A percentile compares a stretch with the other conserved stretches of the same genome.
phyloP scores from a whole-genome alignment of 2,888 invertebrate genomes.

The Dynastes tityus region DNA sequence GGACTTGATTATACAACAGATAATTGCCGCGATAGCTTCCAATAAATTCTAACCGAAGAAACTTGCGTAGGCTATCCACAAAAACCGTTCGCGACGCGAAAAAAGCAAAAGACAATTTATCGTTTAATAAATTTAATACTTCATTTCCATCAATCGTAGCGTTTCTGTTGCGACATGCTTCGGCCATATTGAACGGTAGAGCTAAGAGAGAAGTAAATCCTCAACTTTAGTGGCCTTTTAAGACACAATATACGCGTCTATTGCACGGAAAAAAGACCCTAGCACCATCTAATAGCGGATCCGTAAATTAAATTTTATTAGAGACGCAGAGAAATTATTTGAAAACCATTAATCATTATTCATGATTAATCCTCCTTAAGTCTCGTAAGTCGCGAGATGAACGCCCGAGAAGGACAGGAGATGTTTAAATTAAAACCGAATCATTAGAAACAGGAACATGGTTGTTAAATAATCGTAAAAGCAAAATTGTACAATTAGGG shows the following conservation, averaged over 20 bases:
- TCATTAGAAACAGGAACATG: conserved; percentile 12
- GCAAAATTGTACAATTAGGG: conserved; percentile 7
- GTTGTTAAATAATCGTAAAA: conserved; percentile 13
- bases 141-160: conserved; percentile 8
- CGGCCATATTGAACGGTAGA: not conserved
- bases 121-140: conserved; percentile 22
- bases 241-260: too few relatives aligned
- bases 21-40: not conserved
- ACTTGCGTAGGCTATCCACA: conserved; percentile 9
- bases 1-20: not conserved
- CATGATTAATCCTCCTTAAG: not conserved
- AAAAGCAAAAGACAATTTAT: not conserved
- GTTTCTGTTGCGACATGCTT: not conserved
- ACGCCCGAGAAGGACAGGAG: too few relatives aligned
- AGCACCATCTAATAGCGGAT: conserved; percentile 6
- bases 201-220: not conserved
- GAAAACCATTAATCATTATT: conserved; percentile 14
- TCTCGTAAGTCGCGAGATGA: too few relatives aligned
- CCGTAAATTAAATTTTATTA: conserved; percentile 15
- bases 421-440: not conserved
- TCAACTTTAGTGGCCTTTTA: not conserved
- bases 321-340: not conserved
- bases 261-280: not conserved
- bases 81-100: not conserved
- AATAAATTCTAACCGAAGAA: conserved; percentile 10